A percentile compares a stretch with the other conserved stretches of the same genome.
Evolutionary conservation across 2,113 vertebrate genomes (phyloP).

Genomic region (Tyto alba): DNA sequence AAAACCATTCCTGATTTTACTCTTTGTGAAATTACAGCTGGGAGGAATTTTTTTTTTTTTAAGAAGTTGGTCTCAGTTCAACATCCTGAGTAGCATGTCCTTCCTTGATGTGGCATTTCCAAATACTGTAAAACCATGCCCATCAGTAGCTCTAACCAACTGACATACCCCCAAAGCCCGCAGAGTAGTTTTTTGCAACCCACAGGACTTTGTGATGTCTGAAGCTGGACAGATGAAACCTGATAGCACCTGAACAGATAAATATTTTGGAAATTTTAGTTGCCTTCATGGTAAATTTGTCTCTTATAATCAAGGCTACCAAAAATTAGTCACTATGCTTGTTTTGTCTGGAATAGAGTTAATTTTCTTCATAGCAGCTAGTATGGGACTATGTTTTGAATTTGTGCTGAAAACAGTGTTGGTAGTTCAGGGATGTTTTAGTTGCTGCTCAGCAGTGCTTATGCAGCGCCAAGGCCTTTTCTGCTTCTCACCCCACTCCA

Average conservation of each 20-base stretch:
- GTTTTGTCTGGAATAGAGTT: background rate
- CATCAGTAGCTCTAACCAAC: background rate
- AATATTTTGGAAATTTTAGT: background rate
- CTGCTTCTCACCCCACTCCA: background rate
- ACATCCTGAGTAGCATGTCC: background rate
- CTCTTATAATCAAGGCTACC: background rate
- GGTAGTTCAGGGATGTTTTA: background rate
- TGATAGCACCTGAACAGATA: background rate
- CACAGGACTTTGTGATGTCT: background rate
- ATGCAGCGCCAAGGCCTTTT: background rate
- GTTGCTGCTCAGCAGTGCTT: background rate
- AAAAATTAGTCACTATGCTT: background rate
- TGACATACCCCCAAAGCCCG: accelerated
- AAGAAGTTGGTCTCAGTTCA: background rate
- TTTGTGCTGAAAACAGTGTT: background rate
- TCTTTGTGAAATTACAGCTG: background rate
- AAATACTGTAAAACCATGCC: background rate
- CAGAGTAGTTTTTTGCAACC: background rate
- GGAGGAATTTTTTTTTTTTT: background rate
- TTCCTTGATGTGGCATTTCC: background rate
- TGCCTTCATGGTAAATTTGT: background rate
- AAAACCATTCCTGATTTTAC: background rate
- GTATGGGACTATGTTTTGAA: too few relatives aligned
- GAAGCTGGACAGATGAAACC: background rate
- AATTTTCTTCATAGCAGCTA: background rate